A percentile compares a stretch with the other conserved stretches of the same genome.
phyloP scores from a whole-genome alignment of 2,888 invertebrate genomes.

The Tiliacea aurago region DNA sequence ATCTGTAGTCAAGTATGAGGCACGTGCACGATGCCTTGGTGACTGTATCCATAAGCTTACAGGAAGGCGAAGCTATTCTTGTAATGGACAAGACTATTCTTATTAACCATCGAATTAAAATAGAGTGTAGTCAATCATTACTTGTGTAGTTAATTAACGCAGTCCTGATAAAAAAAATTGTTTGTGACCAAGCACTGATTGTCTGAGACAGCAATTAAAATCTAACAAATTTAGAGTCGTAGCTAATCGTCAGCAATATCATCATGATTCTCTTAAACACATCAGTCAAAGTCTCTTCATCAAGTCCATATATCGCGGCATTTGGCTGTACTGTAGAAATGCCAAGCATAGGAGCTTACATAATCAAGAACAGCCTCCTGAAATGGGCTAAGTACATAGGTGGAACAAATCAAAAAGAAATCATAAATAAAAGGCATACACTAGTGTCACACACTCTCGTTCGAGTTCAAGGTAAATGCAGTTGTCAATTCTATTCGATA shows the following conservation, averaged over 20 bases:
- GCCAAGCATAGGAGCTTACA: neutral
- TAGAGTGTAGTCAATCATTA: neutral
- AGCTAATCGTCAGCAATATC: neutral
- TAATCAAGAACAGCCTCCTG: conserved; percentile 5
- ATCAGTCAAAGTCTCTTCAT: too few relatives aligned
- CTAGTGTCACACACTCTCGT: conserved; percentile 13
- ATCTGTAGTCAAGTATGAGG: conserved; percentile 25
- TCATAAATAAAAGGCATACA: conserved; percentile 29
- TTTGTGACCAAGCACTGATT: neutral
- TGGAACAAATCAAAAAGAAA: conserved; percentile 33
- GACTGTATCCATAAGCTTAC: conserved; percentile 16
- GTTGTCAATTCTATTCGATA: conserved; percentile 25
- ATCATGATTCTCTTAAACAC: neutral
- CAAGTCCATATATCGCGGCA: too few relatives aligned
- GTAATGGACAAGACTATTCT: conserved; percentile 3
- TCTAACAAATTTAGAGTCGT: neutral
- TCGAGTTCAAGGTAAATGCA: conserved; percentile 48
- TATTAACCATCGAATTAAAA: conserved; percentile 1
- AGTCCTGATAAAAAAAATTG: conserved; percentile 11
- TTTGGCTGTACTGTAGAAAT: neutral
- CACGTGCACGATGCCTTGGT: conserved; percentile 1
- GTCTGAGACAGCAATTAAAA: neutral
- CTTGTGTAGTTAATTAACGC: neutral
- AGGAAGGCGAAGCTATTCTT: conserved; percentile 26
- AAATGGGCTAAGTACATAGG: conserved; percentile 14